Evolutionary conservation across 1,140 invertebrate genomes (phyloP), one percentile per base, ranked within the genome.

Genomic region (Meloidogyne floridensis): DNA sequence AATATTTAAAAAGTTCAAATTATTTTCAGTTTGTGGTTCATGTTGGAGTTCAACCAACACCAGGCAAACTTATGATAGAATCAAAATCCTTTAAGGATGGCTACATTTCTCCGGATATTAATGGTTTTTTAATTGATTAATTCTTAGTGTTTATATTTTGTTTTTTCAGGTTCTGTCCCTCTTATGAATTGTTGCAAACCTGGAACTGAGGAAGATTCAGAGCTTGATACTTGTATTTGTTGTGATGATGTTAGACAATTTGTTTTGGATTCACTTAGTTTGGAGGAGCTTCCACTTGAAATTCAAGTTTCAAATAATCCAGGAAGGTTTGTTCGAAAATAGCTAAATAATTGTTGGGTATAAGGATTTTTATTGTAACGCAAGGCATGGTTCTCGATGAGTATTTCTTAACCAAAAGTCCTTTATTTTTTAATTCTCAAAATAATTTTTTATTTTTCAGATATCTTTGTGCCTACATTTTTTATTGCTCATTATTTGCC

Each of bases 401-500:
- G 32, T 32, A 32, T 32, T 32, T 32, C 32, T 32, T 32, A 32
- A 32, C 32, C 32, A 0, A 32, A 32, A 32, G 0, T 32, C 32
- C 32, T 1, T 32, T 32, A 32, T 32, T 32, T 32, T 32, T 32
- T 32, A 32, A 32, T 32, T 32, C 32, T 32, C 32, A 0, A 56
- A 78, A 77, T 69, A 69, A 56, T 11, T 54, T 20, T 2, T 56
- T 71, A 32, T 47, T 72, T n/a, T 82, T 9, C 0, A 82, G 81
- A 70, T 82, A 42, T 75, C 81, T 82, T 42, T 83, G 82, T 75
- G 82, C 56, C 65, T 83, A 84, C 73, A 83, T 83, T 65, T 83
- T 84, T 43, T 83, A 83, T 72, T 84, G 59, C 76, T 83, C 82
- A 8, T 18, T 83, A 56, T 53, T 69, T 13, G 53, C 51, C 6